Evolutionary conservation across 2,113 vertebrate species (phyloP), one percentile per base, ranked within the genome.

Genomic region (Azemiops feae): DNA sequence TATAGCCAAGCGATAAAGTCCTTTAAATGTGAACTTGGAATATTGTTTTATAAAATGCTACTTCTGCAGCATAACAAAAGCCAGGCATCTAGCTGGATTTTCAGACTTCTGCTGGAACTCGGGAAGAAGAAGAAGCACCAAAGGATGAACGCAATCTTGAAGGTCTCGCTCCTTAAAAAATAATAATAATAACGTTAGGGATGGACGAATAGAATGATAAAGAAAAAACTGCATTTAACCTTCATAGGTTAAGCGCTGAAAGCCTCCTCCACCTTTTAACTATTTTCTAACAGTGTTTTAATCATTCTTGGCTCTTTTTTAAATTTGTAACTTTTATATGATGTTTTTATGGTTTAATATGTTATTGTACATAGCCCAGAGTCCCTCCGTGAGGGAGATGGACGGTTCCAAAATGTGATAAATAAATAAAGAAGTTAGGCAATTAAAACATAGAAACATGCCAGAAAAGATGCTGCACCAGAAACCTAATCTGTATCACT

Each of bases 101-200:
- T 74, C n/a, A 88, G 47, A 74, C 91, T 89, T 88, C 85, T 50
- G n/a, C 64, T 94, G 81, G 54, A 88, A 85, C 53, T 60, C n/a
- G 74, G 20, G 92, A 92, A 81, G 91, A 91, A 87, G 93, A 43
- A 58, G 87, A 74, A 90, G 89, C 20, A n/a, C 60, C 55, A 34
- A 91, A 74, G 34, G 55, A 88, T 64, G 85, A 86, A 25, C 9
- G 55, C 14, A 20, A 45, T 16, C 34, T 89, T 91, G 85, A 85
- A 85, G 91, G 64, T 87, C 93, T 91, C 89, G 90, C 25, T 86
- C 91, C 93, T 94, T 90, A 88, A 93, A 91, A 92, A 89, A 39
- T 45, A 30, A 11, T 2, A 69, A n/a, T 45, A 45, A 69, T 20
- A 64, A 30, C 12, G 30, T 60, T 60, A 90, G 50, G 22, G 45